Percentiles rank a stretch among this genome's conserved stretches.
phyloP scores from a whole-genome alignment of 1,140 invertebrate genomes.

The Drosophila nigromelanica region DNA sequence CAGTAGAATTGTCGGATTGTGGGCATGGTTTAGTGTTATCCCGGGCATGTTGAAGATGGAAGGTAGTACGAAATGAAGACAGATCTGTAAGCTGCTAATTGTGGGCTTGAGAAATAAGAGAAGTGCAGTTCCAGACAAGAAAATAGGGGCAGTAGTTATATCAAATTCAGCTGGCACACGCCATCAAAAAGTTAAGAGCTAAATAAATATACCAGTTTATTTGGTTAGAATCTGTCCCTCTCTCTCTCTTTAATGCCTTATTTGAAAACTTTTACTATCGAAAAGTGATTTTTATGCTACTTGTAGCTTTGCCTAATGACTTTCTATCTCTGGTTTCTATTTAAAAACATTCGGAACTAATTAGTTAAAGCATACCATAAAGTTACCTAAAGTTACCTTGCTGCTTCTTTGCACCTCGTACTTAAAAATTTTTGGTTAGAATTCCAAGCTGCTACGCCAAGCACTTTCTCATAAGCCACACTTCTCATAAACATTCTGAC shows the following conservation, averaged over 20 bases:
- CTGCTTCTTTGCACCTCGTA: background rate
- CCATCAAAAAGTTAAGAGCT: no score
- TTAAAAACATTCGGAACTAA: conserved; percentile 3
- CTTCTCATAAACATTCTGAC: conserved; percentile 42
- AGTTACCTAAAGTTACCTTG: background rate
- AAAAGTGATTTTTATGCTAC: background rate
- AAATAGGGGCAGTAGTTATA: no score
- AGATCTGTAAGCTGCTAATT: conserved; percentile 3
- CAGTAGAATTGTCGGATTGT: conserved; percentile 32
- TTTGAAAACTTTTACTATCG: background rate
- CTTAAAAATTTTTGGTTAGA: conserved; percentile 4
- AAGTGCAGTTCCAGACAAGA: background rate
- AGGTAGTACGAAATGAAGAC: background rate
- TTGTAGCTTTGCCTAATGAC: background rate
- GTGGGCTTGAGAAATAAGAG: background rate
- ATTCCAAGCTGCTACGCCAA: conserved; percentile 14
- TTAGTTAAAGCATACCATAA: background rate
- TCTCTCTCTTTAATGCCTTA: background rate
- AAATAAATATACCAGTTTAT: no score
- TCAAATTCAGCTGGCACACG: no score
- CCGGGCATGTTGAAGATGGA: conserved; percentile 23
- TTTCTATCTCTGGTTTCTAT: conserved; percentile 1
- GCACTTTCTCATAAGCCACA: conserved; percentile 50
- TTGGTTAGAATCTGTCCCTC: no score
- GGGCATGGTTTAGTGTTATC: conserved; percentile 42